These are phyloP conservation scores for Pogonus chalceus DNA, from an alignment of 1,140 invertebrate species.

Conservation along the genomic window DNA sequence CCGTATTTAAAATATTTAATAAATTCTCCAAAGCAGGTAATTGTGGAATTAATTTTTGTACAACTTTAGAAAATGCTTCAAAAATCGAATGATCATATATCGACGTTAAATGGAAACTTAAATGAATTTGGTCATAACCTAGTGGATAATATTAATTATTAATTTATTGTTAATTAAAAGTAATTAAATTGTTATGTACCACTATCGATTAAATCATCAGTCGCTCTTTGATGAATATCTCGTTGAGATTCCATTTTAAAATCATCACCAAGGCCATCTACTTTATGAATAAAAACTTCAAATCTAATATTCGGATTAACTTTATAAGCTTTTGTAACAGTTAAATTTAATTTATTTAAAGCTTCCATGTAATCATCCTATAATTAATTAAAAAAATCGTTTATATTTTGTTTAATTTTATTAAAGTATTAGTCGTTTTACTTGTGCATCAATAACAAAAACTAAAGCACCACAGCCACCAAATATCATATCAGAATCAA, in stretches of 20 bases:
- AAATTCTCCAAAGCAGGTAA: slow-evolving; percentile 94
- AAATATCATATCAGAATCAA: slow-evolving; percentile 93
- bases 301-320: slow-evolving; percentile 95
- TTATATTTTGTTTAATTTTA: background rate
- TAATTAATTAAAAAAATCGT: slow-evolving; percentile 23
- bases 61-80: slow-evolving; percentile 99
- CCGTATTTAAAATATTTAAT: slow-evolving; percentile 97
- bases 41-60: slow-evolving; percentile 97
- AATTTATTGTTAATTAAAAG: slow-evolving; percentile 10
- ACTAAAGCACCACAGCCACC: slow-evolving; percentile 91
- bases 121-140: slow-evolving; percentile 72
- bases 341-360: slow-evolving; percentile 80
- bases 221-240: slow-evolving; percentile 94
- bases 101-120: slow-evolving; percentile 95
- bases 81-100: slow-evolving; percentile 99
- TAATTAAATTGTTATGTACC: slow-evolving; percentile 39
- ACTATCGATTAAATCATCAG: slow-evolving; percentile 85
- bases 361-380: slow-evolving; percentile 96
- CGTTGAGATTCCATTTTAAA: slow-evolving; percentile 97
- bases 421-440: slow-evolving; percentile 31
- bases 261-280: slow-evolving; percentile 96
- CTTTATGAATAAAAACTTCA: slow-evolving; percentile 98
- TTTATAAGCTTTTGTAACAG: slow-evolving; percentile 90
- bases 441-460: slow-evolving; percentile 98
- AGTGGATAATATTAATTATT: slow-evolving; percentile 24